Evolutionary conservation across 2,888 invertebrate genomes (phyloP), one percentile per base, ranked within the genome.

Genomic region (Charanyca ferruginea): DNA sequence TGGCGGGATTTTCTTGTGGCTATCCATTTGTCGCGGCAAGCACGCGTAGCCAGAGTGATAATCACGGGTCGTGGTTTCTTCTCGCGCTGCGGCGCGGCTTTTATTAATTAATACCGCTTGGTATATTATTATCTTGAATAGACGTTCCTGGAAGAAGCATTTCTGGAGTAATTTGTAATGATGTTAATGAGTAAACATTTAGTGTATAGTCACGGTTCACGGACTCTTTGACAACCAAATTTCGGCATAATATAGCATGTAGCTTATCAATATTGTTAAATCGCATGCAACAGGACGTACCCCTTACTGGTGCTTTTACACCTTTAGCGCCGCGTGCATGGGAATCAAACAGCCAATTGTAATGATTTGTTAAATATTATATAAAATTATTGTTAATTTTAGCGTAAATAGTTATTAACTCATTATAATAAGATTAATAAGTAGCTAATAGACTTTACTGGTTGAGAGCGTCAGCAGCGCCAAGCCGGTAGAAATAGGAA

Each of bases 121-220:
- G 25, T 25, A 25, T 25, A 25, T 25, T 25, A 25, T 25, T 25
- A 25, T 25, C 25, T 25, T 25, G 25, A 25, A 25, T 25, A 5
- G 5, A 25, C 25, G 25, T 25, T 25, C 25, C 25, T 25, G 25
- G 25, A 25, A 25, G 25, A 25, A 32, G 32, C 32, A 32, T 32
- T 6, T 32, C 32, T 32, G 7, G 32, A 32, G 32, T 32, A 32
- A 32, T 32, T 32, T 8, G 32, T 28, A 55, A 20, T 16, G 55
- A 25, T 44, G 55, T 55, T 44, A 55, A 55, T 18, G 44, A 55
- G 18, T 23, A 55, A 2, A 55, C 28, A 28, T 18, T 55, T 25
- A 44, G 9, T 32, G 32, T 32, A 32, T 32, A 25, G 25, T 25
- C 25, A 32, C 32, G 7, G 32, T 32, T 32, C 32, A 32, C 32